Base-by-base conservation (phyloP, 2,797 vertebrate species). In the Mormyrops boulengeri region DNA sequence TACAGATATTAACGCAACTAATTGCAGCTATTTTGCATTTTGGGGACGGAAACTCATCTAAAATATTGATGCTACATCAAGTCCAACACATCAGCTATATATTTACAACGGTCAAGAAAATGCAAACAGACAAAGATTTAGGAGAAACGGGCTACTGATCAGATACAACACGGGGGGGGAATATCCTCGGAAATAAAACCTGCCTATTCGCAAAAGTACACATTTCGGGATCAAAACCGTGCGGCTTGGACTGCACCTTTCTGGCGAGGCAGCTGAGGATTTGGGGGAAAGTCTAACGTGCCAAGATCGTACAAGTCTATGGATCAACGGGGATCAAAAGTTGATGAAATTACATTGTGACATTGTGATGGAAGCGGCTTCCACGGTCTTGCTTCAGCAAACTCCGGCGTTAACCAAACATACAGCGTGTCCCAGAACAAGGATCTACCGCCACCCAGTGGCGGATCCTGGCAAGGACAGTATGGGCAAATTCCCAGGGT, bases 131-230 rank as follows among this genome's bases (percentile, higher is more conserved):
- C 57, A 95, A 92, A 88, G 62, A 95, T 19, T 92, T 96, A 86
- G 86, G 6, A 26, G 90, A 94, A 38, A 92, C 96, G 88, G 96
- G 96, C 88, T 97, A 97, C 92, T 95, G 88, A 88, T 91, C 96
- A 89, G 94, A 95, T 19, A 90, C 92, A 30, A 94, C 94, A 0
- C 90, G 97, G 22, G 95, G 95, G 96, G 87, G 97, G 96, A 89
- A 95, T 94, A 91, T 97, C 94, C 90, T 96, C 96, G 80, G 95
- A 97, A 90, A 96, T 97, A 69, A 97, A 95, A 89, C 93, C 95
- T 0, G 96, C 95, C 88, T 94, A 92, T 84, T 97, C 96, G 44
- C 93, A 82, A 89, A 96, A 95, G 52, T 92, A 96, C 92, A 94
- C 93, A 95, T 0, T 92, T 96, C 86, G 96, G 96, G 4, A 93